phyloP scores from a whole-genome alignment of 2,888 invertebrate species.

The Antitype chi region DNA sequence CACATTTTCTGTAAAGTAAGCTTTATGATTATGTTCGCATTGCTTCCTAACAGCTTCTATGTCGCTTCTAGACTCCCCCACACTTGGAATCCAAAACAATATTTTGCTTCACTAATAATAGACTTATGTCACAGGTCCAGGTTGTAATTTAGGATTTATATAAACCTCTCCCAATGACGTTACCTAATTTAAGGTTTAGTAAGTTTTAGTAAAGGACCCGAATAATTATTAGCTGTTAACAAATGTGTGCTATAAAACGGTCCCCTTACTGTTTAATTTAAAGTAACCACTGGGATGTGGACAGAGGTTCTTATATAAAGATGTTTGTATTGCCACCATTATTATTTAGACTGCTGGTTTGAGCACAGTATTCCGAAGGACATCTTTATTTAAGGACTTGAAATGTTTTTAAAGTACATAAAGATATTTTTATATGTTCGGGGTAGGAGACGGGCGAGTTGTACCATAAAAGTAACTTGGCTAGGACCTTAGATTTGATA shows the following conservation, averaged over 20 bases:
- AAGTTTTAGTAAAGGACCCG: slow-evolving; percentile 81
- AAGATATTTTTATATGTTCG: slow-evolving; percentile 90
- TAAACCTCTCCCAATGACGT: slow-evolving; percentile 84
- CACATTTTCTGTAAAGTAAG: slow-evolving; percentile 72
- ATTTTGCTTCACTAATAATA: slow-evolving; percentile 83
- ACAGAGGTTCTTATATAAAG: slow-evolving; percentile 76
- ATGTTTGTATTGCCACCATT: slow-evolving; percentile 66
- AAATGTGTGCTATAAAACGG: slow-evolving; percentile 86
- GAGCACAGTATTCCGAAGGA: slow-evolving; percentile 53
- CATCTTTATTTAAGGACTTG: slow-evolving; percentile 78
- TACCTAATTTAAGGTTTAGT: slow-evolving; percentile 87
- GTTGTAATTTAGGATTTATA: slow-evolving; percentile 87
- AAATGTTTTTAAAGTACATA: slow-evolving; percentile 87
- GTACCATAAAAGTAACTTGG: slow-evolving; percentile 87
- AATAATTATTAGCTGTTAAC: slow-evolving; percentile 84
- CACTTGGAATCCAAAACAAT: slow-evolving; percentile 79
- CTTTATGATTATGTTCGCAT: slow-evolving; percentile 81
- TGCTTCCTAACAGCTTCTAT: slow-evolving; percentile 86
- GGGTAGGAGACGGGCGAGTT: slow-evolving; percentile 83
- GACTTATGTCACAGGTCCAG: slow-evolving; percentile 88
- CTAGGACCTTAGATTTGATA: slow-evolving; percentile 89
- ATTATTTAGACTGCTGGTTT: slow-evolving; percentile 32
- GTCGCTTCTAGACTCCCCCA: slow-evolving; percentile 80
- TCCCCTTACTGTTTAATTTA: slow-evolving; percentile 80
- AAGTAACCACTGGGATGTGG: slow-evolving; percentile 75